phyloP scores from a whole-genome alignment of 2,888 invertebrate species.

The Cryptocephalus primarius region DNA sequence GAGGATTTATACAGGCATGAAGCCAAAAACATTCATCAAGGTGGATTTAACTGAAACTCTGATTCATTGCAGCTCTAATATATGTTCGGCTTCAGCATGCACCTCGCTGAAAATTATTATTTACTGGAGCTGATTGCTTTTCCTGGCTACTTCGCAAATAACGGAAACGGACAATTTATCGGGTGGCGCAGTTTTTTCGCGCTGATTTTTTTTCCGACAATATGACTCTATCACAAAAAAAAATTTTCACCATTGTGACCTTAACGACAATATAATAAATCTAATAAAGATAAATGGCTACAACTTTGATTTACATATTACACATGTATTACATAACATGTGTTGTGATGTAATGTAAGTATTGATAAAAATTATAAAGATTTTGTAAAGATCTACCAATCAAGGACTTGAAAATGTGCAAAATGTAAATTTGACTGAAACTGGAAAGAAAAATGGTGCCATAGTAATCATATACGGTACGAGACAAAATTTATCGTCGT shows the following conservation, averaged over 20 bases:
- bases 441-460: too few relatives aligned
- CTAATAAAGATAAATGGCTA: too few relatives aligned
- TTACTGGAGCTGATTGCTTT: conserved; percentile 34
- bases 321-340: too few relatives aligned
- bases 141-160: conserved; percentile 23
- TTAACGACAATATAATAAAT: too few relatives aligned
- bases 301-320: too few relatives aligned
- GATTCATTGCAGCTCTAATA: conserved; percentile 40
- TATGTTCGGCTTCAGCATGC: conserved; percentile 37
- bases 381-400: too few relatives aligned
- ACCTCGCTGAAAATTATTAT: conserved; percentile 35
- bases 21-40: conserved; percentile 43
- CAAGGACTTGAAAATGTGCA: too few relatives aligned
- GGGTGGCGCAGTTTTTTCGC: not conserved
- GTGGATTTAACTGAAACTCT: conserved; percentile 42
- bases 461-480: too few relatives aligned
- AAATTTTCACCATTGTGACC: not conserved
- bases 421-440: too few relatives aligned
- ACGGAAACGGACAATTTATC: conserved; percentile 16
- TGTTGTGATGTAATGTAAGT: too few relatives aligned
- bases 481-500: too few relatives aligned
- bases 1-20: conserved; percentile 42
- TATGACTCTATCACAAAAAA: not conserved
- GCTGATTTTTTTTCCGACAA: not conserved
- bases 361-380: too few relatives aligned